Base-by-base conservation (phyloP, 2,888 invertebrate species). In the Parthenolecanium corni region DNA sequence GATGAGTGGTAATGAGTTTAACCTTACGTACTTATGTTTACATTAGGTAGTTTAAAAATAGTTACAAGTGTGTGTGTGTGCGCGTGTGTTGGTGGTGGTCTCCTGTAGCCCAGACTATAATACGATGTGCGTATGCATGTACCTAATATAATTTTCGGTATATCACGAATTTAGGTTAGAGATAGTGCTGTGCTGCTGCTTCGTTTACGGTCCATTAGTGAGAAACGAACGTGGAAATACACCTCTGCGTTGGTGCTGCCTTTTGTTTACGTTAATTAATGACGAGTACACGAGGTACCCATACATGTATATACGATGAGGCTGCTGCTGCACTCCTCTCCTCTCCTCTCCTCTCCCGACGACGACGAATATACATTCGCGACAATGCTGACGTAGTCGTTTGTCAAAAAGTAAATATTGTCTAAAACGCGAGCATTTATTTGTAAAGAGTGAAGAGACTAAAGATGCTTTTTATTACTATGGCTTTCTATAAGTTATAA, bases 1-100 rank as follows among this genome's bases (percentile, higher is more conserved):
- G 58, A 49, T 47, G 58, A 58, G 47, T 47, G 25, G 58, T 58
- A 58, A 58, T 58, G 58, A 58, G 58, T 58, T 58, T 58, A 58
- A 58, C 58, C 58, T 58, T 57, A 58, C 31, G 31, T 36, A n/a
- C 58, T 18, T 36, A 36, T 58, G 58, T 58, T 58, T 58, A 58
- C 58, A 47, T 58, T 36, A 47, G 31, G 4, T 31, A 49, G 58
- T 58, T n/a, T 58, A 58, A 49, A 58, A 58, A 58, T 47, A 57
- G 57, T 25, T 18, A 20, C 46, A 20, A 49, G 47, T 47, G 23
- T 16, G 24, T 18, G 46, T 42, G 25, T 49, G 49, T 38, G 31
- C 38, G 44, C 44, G 57, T 57, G n/a, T n/a, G n/a, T n/a, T n/a
- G n/a, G n/a, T n/a, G n/a, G n/a, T n/a, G n/a, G n/a, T n/a, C n/a